Conservation (phyloP, 2,113 vertebrate species). For the Pseudonaja textilis region DNA sequence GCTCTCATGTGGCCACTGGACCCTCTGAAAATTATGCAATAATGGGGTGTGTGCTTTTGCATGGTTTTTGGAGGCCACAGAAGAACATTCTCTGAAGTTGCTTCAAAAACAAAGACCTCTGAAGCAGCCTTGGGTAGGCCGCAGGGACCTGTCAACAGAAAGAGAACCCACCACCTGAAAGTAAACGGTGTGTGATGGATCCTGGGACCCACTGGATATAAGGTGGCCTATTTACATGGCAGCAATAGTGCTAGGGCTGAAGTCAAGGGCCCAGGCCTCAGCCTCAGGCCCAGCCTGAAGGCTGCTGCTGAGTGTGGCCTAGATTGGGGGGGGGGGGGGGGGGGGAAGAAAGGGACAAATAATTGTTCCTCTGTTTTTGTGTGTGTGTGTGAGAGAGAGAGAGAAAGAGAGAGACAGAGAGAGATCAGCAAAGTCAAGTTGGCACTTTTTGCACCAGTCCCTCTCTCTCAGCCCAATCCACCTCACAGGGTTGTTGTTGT, state of each 20-base stretch:
- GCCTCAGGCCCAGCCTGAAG: background rate
- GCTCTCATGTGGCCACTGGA: background rate
- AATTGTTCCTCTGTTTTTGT: background rate
- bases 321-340: background rate
- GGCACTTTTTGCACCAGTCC: background rate
- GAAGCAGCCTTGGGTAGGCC: background rate
- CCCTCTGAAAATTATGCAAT: background rate
- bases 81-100: background rate
- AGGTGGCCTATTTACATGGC: background rate
- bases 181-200: background rate
- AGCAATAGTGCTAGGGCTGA: background rate
- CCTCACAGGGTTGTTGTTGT: too few species aligned
- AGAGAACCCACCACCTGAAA: background rate
- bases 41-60: background rate
- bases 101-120: background rate
- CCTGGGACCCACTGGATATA: background rate
- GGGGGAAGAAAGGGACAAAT: background rate
- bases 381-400: too few species aligned
- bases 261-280: background rate
- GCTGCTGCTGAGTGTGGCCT: background rate
- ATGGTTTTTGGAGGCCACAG: background rate
- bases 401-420: background rate
- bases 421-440: background rate
- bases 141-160: background rate
- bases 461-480: too few species aligned